Conservation (phyloP, 2,797 vertebrate genomes). For the Carcharodon carcharias region DNA sequence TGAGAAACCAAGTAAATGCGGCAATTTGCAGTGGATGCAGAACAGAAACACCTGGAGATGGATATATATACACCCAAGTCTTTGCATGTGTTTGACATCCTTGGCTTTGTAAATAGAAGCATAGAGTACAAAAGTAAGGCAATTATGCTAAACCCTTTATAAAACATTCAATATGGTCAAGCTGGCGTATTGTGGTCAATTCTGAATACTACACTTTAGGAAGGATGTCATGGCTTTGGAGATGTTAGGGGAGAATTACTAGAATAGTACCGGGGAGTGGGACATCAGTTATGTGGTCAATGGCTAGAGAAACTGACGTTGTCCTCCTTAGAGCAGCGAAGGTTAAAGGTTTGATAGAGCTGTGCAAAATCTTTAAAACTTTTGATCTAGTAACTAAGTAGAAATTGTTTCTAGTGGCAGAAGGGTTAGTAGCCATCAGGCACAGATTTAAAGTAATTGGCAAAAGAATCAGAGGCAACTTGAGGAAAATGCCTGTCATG, state of each 20-base stretch:
- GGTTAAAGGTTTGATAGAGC: not conserved
- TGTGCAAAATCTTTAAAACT: not conserved
- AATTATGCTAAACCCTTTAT: not conserved
- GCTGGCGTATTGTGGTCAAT: not conserved
- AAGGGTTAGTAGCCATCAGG: not conserved
- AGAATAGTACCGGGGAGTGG: not conserved
- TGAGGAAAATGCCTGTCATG: not conserved
- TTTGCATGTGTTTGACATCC: not conserved
- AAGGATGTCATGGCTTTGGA: not conserved
- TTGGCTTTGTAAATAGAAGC: not conserved
- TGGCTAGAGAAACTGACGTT: not conserved
- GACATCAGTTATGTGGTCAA: not conserved
- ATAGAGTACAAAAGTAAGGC: not conserved
- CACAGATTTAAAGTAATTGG: not conserved
- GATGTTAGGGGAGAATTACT: not conserved
- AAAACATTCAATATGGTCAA: not conserved
- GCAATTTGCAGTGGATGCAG: not conserved
- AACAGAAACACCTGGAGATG: not conserved
- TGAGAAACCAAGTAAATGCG: not conserved
- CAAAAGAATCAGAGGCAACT: not conserved
- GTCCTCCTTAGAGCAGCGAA: not conserved
- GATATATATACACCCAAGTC: no score
- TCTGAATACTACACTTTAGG: not conserved
- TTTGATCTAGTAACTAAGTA: not conserved
- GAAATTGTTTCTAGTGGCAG: not conserved